Base-by-base conservation (phyloP, 1,140 invertebrate species). In the Pemphigus obesinymphae region DNA sequence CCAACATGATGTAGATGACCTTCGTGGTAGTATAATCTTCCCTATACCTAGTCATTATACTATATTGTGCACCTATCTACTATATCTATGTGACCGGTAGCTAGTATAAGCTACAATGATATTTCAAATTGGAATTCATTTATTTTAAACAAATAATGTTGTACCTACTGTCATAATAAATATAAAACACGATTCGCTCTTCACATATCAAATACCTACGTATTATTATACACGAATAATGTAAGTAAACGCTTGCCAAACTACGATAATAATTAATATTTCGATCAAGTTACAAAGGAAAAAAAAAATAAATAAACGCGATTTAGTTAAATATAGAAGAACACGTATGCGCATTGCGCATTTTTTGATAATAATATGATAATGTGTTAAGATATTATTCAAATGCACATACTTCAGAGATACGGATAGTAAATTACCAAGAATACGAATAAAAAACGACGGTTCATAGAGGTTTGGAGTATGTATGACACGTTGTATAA, bases 21-120 rank as follows among this genome's bases (percentile, higher is more conserved):
- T 78, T 78, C 75, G 75, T n/a, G 40, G 68, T 29, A 45, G 20
- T 53, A 58, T 5, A 50, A 68, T 61, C 58, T 37, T 37, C 34
- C 20, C 17, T n/a, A n/a, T n/a, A n/a, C n/a, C n/a, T 40, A 66
- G 63, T 66, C 20, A 26, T 66, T 66, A n/a, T n/a, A n/a, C n/a
- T n/a, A 66, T 66, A 66, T 66, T 66, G 63, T 40, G 31, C n/a
- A n/a, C n/a, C n/a, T n/a, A n/a, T n/a, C n/a, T n/a, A n/a, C n/a
- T n/a, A n/a, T 66, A 66, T 37, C 61, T 40, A 23, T 43, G 13
- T 17, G 15, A 11, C n/a, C 13, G 34, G 40, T 70, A 70, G 13
- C 37, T 29, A 70, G 37, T 48, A 50, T 4, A 20, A 50, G 5
- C 20, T 13, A 50, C 13, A 43, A 45, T 45, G 68, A 70, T 7